Conservation (phyloP, 2,797 vertebrate species). For the Sparidentex hasta region DNA sequence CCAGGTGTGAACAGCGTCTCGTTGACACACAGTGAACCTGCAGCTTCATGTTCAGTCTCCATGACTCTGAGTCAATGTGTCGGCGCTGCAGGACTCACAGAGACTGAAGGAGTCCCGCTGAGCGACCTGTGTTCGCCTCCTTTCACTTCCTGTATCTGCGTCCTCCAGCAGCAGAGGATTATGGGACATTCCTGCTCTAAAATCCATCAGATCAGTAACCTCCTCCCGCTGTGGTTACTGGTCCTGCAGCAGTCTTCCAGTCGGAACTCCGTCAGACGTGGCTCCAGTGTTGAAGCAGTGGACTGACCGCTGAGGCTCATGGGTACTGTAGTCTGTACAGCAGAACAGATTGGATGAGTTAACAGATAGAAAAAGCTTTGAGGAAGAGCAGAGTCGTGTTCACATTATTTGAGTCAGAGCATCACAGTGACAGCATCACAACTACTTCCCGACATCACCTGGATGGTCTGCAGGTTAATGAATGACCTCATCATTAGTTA, state of each 20-base stretch:
- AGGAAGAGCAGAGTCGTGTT: neutral
- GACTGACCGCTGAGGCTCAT: conserved; percentile 13
- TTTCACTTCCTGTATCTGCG: neutral
- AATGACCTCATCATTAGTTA: neutral
- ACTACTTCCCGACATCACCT: neutral
- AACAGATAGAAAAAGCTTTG: neutral
- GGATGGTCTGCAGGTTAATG: neutral
- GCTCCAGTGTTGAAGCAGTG: neutral
- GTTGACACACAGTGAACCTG: neutral
- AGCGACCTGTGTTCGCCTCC: neutral
- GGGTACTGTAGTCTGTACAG: conserved; percentile 25
- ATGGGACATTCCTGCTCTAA: neutral
- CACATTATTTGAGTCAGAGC: neutral
- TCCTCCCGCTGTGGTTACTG: neutral
- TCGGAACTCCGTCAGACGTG: neutral
- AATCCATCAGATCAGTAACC: neutral
- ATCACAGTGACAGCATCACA: neutral
- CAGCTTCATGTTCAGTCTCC: neutral
- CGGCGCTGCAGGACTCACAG: too few relatives aligned
- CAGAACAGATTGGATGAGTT: neutral
- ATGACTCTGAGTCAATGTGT: too few relatives aligned
- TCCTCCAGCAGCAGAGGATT: neutral
- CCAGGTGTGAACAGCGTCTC: too few relatives aligned
- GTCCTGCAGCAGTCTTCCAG: conserved; percentile 36
- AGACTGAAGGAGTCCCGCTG: too few relatives aligned